Evolutionary conservation across 2,113 vertebrate species (phyloP).

Genomic region (Noctilio leporinus): DNA sequence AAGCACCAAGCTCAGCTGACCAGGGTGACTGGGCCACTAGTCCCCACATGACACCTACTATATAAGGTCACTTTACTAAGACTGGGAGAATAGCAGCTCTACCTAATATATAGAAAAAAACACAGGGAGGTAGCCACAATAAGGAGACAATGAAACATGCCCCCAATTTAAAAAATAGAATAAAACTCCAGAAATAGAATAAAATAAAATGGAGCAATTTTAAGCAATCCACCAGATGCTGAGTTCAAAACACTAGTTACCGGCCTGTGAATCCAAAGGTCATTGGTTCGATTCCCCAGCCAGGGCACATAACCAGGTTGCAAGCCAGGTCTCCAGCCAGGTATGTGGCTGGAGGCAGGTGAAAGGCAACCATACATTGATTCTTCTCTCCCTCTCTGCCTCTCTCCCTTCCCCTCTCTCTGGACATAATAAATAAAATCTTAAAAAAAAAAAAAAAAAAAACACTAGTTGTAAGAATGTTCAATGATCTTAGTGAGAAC

Average conservation of each 20-base stretch:
- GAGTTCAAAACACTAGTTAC: background rate
- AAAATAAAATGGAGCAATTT: background rate
- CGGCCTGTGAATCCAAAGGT: no score
- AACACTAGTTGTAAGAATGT: background rate
- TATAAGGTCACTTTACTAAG: background rate
- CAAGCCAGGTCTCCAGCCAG: no score
- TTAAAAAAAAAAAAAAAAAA: no score
- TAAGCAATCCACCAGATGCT: background rate
- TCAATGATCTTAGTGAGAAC: background rate
- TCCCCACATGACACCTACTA: background rate
- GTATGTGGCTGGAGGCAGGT: no score
- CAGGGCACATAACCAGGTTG: no score
- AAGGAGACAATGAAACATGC: background rate
- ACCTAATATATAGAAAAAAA: background rate
- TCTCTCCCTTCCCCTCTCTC: no score
- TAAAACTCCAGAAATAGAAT: background rate
- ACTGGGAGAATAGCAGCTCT: background rate
- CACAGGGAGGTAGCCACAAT: background rate
- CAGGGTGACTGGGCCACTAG: background rate
- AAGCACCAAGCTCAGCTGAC: background rate
- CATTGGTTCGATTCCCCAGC: no score
- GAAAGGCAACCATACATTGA: no score
- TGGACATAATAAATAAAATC: no score
- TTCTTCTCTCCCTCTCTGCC: no score
- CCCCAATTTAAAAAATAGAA: background rate